Base-by-base conservation (phyloP, 1,140 invertebrate species). In the Belonocnema kinseyi region DNA sequence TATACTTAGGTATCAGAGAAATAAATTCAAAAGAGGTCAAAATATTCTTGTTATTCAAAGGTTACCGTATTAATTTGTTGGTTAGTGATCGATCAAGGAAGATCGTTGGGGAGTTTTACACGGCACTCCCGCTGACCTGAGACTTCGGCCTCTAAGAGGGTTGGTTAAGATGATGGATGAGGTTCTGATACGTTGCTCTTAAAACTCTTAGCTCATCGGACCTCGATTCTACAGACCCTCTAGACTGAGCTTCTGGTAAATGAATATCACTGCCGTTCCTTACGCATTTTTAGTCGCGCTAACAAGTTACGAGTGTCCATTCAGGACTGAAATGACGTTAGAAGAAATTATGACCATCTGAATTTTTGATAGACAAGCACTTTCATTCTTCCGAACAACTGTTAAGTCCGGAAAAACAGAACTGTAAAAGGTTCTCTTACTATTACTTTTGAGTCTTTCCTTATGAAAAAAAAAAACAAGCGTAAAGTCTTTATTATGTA, bases 161-260 rank as follows among this genome's bases (percentile, higher is more conserved):
- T 66, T 66, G 26, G 33, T 66, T 66, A 66, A 46, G 61, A 66
- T 66, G 61, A 66, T 66, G 26, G 61, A 66, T 66, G 61, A 40
- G 21, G 26, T 66, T 66, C 40, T 66, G 61, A 66, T 40, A 66
- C 61, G 61, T 66, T 16, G 26, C 26, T 66, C 61, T 66, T 40
- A 33, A 16, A 66, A 16, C 61, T 66, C 40, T 66, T 66, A 16
- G 61, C 33, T 66, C 61, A 66, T 66, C 40, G 61, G 61, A 66
- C 13, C 26, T n/a, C 8, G 21, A 26, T 11, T n/a, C 61, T 66
- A 66, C n/a, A 66, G 26, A 14, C 61, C 26, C 21, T 66, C 61
- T 40, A 66, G 61, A 40, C 61, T 16, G n/a, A 66, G 13, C 40
- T 33, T 66, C 40, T 40, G 61, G 46, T 66, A 66, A 33, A 66